Evolutionary conservation across 1,140 invertebrate species (phyloP).

Genomic region (Aethina tumida): DNA sequence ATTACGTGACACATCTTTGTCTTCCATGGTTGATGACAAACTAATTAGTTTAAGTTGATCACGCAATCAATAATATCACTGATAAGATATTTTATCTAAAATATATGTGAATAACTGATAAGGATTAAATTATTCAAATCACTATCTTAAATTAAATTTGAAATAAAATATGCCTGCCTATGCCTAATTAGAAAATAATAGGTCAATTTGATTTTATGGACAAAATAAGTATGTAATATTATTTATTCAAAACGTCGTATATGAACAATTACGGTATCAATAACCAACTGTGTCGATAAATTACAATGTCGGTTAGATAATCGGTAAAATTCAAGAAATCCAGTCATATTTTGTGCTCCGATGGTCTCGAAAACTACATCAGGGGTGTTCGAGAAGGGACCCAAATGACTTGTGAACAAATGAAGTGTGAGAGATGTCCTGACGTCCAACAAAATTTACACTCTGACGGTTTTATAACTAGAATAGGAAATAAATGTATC

Average conservation of each 20-base stretch:
- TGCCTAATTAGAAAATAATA: background rate
- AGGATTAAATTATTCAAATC: too few relatives aligned
- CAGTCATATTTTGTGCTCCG: constrained; percentile 16
- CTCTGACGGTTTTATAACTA: constrained; percentile 21
- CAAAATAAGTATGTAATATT: constrained; percentile 1
- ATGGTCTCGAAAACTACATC: constrained; percentile 19
- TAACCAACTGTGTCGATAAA: constrained; percentile 2
- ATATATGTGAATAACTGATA: too few relatives aligned
- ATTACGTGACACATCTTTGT: too few relatives aligned
- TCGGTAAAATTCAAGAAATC: constrained; percentile 11
- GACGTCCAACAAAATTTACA: constrained; percentile 21
- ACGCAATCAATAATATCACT: too few relatives aligned
- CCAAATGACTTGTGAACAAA: constrained; percentile 7
- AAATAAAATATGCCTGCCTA: background rate
- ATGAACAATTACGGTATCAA: background rate
- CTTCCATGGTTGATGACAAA: too few relatives aligned
- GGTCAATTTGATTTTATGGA: background rate
- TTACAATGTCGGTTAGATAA: constrained; percentile 11
- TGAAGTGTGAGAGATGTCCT: constrained; percentile 22
- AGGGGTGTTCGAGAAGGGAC: constrained; percentile 4
- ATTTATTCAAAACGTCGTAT: background rate
- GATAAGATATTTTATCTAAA: too few relatives aligned
- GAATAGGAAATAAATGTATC: constrained; percentile 22
- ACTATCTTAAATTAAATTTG: too few relatives aligned
- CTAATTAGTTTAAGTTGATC: too few relatives aligned